Base-by-base conservation (phyloP, 2,113 vertebrate genomes). In the Lipophrys pholis region DNA sequence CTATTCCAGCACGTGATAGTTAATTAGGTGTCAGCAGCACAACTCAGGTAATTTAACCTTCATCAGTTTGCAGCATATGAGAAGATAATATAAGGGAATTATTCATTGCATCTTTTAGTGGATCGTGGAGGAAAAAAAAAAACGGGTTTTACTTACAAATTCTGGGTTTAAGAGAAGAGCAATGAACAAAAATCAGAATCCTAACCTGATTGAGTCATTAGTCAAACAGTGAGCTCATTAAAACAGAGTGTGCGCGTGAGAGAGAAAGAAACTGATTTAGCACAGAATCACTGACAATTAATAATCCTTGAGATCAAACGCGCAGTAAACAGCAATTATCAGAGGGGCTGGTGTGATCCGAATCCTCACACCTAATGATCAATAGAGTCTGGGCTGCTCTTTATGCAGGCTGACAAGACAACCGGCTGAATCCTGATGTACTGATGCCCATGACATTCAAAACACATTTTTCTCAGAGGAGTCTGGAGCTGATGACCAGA, bases 71-170 rank as follows among this genome's bases (percentile, higher is more conserved):
- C 64, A 89, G 81, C 87, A 84, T 82, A 87, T 85, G 77, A 87
- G 59, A 55, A 59, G 76, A 85, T 87, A 86, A 89, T 91, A 81
- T 61, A 63, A 89, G 83, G 71, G 82, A 90, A 90, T 87, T 81
- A 90, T 91, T 90, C 81, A 88, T 90, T 82, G 81, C 80, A 81
- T 88, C 83, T 87, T 88, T 89, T 71, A 87, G 71, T 41, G 40
- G 51, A 52, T 83, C 80, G 84, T 78, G 72, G 21, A 30, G 4
- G 21, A 87, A 87, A 85, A 84, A 87, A 50, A 84, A 30, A 30
- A 4, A 4, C 2, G 21, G 21, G 40, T 53, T 86, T 88, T 83
- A 70, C 84, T 80, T 78, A 80, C 9, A 21, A 64, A 87, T 74
- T 76, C 54, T 21, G 16, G 35, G 50, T 69, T 72, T 79, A 84